Evolutionary conservation across 2,797 vertebrate species (phyloP).

Genomic region (Phaenicophaeus curvirostris): DNA sequence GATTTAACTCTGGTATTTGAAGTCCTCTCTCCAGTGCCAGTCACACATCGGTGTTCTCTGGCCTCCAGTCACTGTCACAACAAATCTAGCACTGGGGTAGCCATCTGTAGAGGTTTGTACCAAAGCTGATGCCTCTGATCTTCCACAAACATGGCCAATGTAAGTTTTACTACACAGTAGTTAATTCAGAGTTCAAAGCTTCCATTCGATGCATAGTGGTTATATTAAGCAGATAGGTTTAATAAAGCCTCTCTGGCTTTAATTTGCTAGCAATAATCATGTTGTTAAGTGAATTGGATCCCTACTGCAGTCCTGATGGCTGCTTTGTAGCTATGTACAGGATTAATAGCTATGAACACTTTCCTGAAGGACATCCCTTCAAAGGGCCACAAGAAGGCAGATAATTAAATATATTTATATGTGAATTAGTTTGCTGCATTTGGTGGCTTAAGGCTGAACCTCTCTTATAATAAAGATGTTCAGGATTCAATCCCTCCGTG

Average conservation of each 20-base stretch:
- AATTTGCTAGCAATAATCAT: neutral
- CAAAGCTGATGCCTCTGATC: neutral
- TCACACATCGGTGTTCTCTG: neutral
- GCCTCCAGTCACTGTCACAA: neutral
- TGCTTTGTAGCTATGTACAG: neutral
- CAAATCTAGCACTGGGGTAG: neutral
- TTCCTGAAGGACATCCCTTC: constrained; percentile 6
- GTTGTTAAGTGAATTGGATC: constrained; percentile 1
- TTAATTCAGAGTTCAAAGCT: neutral
- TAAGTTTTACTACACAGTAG: neutral
- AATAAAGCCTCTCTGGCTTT: neutral
- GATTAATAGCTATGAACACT: neutral
- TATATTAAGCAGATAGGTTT: neutral
- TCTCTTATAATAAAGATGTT: neutral
- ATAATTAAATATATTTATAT: constrained; percentile 12
- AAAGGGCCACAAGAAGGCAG: neutral
- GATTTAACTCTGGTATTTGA: neutral
- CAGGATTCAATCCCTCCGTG: neutral
- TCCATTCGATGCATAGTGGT: neutral
- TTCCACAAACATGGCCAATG: neutral
- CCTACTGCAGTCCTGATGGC: neutral
- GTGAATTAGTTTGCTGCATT: neutral
- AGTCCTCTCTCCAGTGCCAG: neutral
- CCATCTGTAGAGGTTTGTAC: neutral
- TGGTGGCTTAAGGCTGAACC: neutral